Evolutionary conservation across 2,113 vertebrate genomes (phyloP).

Genomic region (Castor canadensis): DNA sequence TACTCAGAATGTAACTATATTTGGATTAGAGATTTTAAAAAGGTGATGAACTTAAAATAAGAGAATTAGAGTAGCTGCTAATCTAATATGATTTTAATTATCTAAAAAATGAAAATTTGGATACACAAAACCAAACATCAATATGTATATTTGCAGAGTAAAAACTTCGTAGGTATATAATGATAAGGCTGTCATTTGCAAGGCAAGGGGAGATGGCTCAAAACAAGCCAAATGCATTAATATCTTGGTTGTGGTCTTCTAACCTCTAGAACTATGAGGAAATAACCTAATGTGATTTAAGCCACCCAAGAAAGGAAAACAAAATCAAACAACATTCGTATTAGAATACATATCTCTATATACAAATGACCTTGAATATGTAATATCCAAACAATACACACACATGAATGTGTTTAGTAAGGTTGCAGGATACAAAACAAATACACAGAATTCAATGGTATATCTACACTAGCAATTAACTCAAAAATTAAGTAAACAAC

Average conservation of each 20-base stretch:
- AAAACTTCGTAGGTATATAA: not conserved
- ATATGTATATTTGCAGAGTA: not conserved
- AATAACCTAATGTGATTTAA: no score
- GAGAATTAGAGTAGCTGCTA: not conserved
- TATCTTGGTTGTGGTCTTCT: not conserved
- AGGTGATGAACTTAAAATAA: not conserved
- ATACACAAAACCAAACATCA: not conserved
- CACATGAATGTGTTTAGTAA: not conserved
- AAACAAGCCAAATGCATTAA: not conserved
- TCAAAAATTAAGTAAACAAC: not conserved
- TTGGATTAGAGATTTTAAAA: not conserved
- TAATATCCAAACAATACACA: not conserved
- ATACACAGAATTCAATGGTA: not conserved
- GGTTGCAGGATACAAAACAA: not conserved
- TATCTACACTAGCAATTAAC: not conserved
- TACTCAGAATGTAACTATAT: not conserved
- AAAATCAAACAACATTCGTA: not conserved
- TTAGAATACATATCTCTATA: not conserved
- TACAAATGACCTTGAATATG: not conserved
- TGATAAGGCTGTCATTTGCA: not conserved
- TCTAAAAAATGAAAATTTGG: not conserved
- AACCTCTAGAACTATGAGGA: no score
- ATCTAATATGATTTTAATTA: not conserved
- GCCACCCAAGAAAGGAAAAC: no score
- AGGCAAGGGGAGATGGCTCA: not conserved